Base-by-base conservation (phyloP, 2,888 invertebrate species). In the Caenorhabditis uteleia region DNA sequence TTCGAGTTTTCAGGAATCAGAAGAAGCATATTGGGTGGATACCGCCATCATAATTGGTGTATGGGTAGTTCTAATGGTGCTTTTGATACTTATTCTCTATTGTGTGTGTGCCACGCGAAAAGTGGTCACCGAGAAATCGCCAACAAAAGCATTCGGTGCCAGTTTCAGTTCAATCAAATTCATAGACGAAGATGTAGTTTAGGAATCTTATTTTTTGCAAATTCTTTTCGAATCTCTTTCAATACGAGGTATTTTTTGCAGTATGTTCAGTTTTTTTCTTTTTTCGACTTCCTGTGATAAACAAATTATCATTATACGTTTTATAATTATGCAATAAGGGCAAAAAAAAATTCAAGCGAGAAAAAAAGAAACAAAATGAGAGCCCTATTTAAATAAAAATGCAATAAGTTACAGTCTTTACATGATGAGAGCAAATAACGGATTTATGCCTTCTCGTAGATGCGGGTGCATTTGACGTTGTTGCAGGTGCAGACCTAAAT, bases 151-250 rank as follows among this genome's bases (percentile, higher is more conserved):
- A 6, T 75, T 75, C 44, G 75, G 75, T 20, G 64, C 73, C 6
- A 71, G 65, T 34, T 75, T 75, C 55, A 73, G 73, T 26, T 72
- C 72, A 10, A 73, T 75, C 38, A 68, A 68, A 48, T 75, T 75
- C 40, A 75, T 75, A 21, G 75, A 75, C 45, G 75, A 75, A 27
- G 75, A 75, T 43, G 54, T 67, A 18, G 56, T 60, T 21, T 67
- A 54, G 29, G 33, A 56, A 46, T 20, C 16, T 33, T 46, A 4
- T 38, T 44, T 33, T 31, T 12, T 34, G 48, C 33, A 14, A 16
- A 20, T n/a, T 27, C 14, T 7, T 23, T 18, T 50, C 38, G 39
- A 58, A 58, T 58, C 50, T 56, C 56, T 49, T 5, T 21, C 16
- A 58, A 44, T n/a, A 40, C 57, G 57, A 50, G 57, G 38, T 18